Percentiles rank a stretch among this genome's conserved stretches.
These are phyloP conservation scores for Trissolcus japonicus DNA, from an alignment of 2,888 invertebrate species.

Conservation along the genomic window DNA sequence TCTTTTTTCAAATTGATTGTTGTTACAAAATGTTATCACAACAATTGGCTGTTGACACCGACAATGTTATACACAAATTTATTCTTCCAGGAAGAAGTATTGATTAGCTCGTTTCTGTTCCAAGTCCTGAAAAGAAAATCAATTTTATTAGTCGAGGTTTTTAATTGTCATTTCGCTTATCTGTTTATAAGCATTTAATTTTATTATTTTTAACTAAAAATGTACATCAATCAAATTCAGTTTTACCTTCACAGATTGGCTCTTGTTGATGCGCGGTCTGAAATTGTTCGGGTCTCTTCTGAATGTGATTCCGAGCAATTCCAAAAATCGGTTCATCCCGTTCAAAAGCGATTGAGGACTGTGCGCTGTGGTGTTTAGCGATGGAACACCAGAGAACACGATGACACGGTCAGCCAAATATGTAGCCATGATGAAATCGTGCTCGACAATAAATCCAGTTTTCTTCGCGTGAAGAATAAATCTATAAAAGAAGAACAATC, in stretches of 20 bases:
- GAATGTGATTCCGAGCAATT: constrained; percentile 97
- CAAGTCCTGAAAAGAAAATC: constrained; percentile 82
- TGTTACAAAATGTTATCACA: too few species aligned
- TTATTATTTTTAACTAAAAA: neutral
- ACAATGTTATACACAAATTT: neutral
- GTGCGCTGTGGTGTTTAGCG: constrained; percentile 91
- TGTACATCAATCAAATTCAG: neutral
- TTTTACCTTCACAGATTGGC: constrained; percentile 92
- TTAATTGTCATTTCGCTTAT: neutral
- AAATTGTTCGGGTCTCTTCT: constrained; percentile 99
- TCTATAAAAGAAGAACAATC: constrained; percentile 74
- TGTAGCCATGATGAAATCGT: constrained; percentile 99
- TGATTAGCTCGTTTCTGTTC: constrained; percentile 98
- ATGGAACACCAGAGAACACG: constrained; percentile 97
- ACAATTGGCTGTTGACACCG: too few species aligned
- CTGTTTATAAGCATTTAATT: neutral
- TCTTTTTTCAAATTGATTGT: neutral
- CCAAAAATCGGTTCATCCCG: constrained; percentile 98
- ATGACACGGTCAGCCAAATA: constrained; percentile 99
- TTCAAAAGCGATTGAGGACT: constrained; percentile 94
- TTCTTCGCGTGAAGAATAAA: constrained; percentile 99
- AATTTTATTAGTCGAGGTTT: constrained; percentile 58
- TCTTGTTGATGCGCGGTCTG: constrained; percentile 98
- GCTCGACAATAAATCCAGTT: constrained; percentile 99
- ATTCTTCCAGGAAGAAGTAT: constrained; percentile 99